Base-by-base conservation (phyloP, 2,113 vertebrate genomes). In the Ctenodactylus gundi region DNA sequence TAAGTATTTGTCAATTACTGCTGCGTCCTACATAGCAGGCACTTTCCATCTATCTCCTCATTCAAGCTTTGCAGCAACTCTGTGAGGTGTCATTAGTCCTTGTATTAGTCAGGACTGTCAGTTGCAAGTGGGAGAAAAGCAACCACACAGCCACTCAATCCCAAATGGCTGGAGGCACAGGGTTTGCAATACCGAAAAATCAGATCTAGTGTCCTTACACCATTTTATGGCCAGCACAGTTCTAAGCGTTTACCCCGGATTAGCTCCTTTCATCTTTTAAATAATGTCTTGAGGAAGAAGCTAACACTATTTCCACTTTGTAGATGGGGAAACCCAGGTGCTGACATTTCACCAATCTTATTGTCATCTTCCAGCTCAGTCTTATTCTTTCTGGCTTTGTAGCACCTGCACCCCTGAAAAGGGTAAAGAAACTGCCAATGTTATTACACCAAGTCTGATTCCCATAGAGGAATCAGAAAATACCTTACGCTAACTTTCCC, bases 261-360 rank as follows among this genome's bases (percentile, higher is more conserved):
- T 76, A 20, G 23, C 77, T 78, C 58, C 49, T 72, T 91, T 44
- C 23, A 58, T 90, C 46, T 36, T 90, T 34, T 77, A 31, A 62
- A n/a, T 51, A 23, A 18, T 58, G 34, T 34, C 67, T 82, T 70
- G 27, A 6, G 31, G 12, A 57, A 78, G 21, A 29, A 78, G 49
- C 60, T 41, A 84, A n/a, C 20, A n/a, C 36, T 29, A 41, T 49
- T 49, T 91, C 21, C n/a, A 75, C 29, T 58, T 90, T 53, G n/a
- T 68, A 57, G 31, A 55, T 31, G 41, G 64, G 23, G 31, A 88
- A 65, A 58, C 55, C 1, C 58, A 27, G 11, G 23, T 65, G 29
- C 46, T 41, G 64, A 85, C 67, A 65, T 51, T 55, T 85, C 53
- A 51, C 49, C 11, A 70, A 65, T 86, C 89, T 87, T 49, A 58